A percentile compares a stretch with the other conserved stretches of the same genome.
Evolutionary conservation across 2,113 vertebrate species (phyloP).

Genomic region (Monopterus albus): DNA sequence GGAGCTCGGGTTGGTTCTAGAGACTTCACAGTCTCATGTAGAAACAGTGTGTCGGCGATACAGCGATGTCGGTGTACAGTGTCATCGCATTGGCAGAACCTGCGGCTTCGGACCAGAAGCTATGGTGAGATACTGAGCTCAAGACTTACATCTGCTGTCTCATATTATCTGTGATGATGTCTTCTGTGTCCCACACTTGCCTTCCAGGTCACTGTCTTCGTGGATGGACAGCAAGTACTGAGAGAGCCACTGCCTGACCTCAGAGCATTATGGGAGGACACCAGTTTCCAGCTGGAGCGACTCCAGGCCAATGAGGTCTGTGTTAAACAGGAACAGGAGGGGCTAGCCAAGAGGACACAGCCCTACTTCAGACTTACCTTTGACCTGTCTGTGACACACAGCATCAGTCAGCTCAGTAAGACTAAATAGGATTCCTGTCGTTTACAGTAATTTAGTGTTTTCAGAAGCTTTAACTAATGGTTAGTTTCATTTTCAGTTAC

Average conservation of each 20-base stretch:
- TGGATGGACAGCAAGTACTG: constrained; percentile 82
- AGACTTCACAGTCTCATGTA: constrained; percentile 77
- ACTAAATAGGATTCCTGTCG: not conserved
- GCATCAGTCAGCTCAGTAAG: constrained; percentile 77
- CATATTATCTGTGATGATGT: not conserved
- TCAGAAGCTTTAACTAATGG: not conserved
- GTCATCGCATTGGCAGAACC: constrained; percentile 84
- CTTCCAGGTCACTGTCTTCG: constrained; percentile 81
- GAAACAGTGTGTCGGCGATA: constrained; percentile 79
- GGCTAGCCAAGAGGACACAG: constrained; percentile 80
- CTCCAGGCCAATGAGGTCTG: constrained; percentile 85
- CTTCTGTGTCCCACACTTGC: not conserved
- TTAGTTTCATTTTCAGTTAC: not conserved
- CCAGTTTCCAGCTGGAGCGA: constrained; percentile 90
- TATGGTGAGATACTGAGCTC: constrained; percentile 78
- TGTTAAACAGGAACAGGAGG: constrained; percentile 85
- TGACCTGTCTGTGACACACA: constrained; percentile 74
- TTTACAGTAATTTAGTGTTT: not conserved
- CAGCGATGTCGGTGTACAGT: constrained; percentile 79
- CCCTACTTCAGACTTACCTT: constrained; percentile 85
- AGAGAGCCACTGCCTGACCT: constrained; percentile 81
- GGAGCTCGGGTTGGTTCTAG: constrained; percentile 89
- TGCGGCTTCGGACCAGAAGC: constrained; percentile 81
- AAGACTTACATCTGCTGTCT: too few relatives aligned
- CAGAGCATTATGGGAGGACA: constrained; percentile 90